Conservation (phyloP, 1,140 invertebrate genomes). For the Procambarus virginalis region DNA sequence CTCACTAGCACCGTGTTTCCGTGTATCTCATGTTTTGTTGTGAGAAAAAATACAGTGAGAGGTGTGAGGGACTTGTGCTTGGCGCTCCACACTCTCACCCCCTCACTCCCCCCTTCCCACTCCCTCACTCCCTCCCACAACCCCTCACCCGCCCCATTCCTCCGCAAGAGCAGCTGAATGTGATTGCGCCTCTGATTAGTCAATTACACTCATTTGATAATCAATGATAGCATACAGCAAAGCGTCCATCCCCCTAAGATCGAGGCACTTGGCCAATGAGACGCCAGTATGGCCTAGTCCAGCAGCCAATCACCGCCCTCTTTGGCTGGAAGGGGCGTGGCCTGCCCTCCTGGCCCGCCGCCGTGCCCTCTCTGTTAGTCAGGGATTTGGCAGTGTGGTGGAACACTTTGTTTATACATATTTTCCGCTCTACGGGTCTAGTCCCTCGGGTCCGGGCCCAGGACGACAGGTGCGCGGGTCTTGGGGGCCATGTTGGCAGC, state of each 20-base stretch:
- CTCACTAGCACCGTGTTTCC: too few relatives aligned
- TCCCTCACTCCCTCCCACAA: too few relatives aligned
- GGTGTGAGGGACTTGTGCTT: too few relatives aligned
- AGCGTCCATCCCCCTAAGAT: neutral
- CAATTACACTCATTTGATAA: constrained; percentile 5
- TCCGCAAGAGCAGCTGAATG: neutral
- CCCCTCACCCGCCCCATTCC: too few relatives aligned
- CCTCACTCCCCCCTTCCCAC: too few relatives aligned
- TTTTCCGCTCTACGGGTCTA: too few relatives aligned
- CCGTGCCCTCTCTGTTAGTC: neutral
- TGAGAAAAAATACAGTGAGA: too few relatives aligned
- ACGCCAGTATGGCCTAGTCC: neutral
- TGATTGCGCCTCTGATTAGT: neutral
- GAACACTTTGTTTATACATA: neutral
- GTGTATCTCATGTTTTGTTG: too few relatives aligned
- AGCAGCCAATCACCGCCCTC: neutral
- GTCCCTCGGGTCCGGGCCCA: too few relatives aligned
- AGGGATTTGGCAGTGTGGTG: neutral
- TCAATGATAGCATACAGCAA: neutral
- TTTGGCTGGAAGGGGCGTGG: neutral
- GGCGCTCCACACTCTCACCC: too few relatives aligned
- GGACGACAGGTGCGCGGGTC: too few relatives aligned
- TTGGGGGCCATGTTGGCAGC: too few relatives aligned
- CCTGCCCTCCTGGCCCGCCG: neutral
- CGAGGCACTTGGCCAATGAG: neutral